Evolutionary conservation across 2,113 vertebrate genomes (phyloP).

Genomic region (Electrona antarctica): DNA sequence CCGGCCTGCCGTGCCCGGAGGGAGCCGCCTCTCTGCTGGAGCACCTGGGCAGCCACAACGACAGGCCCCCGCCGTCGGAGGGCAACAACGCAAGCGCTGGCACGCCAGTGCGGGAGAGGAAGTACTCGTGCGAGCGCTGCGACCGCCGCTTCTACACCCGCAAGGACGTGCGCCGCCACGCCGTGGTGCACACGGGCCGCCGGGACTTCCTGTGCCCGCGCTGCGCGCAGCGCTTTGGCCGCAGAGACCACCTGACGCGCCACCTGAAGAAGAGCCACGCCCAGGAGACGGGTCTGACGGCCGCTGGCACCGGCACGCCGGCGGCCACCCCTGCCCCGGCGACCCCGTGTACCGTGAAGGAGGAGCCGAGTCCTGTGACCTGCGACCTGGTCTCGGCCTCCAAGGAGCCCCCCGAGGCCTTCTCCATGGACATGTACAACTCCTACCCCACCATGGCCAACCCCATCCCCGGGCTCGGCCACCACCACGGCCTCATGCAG

Average conservation of each 20-base stretch:
- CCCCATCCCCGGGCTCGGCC: conserved; percentile 77
- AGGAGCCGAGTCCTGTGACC: conserved; percentile 86
- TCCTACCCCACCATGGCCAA: conserved; percentile 85
- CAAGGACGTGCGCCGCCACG: conserved; percentile 92
- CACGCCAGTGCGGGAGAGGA: conserved; percentile 87
- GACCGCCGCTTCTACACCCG: conserved; percentile 96
- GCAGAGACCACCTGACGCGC: conserved; percentile 94
- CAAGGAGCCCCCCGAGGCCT: conserved; percentile 80
- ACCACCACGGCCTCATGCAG: conserved; percentile 86
- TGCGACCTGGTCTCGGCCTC: conserved; percentile 79
- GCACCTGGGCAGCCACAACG: conserved; percentile 89
- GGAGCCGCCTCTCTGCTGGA: conserved; percentile 89
- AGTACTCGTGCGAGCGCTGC: conserved; percentile 93
- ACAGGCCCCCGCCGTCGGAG: conserved; percentile 81
- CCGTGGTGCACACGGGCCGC: conserved; percentile 94
- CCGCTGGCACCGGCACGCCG: conserved; percentile 76
- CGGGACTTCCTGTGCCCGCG: conserved; percentile 96
- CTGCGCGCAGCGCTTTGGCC: conserved; percentile 93
- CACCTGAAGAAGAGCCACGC: conserved; percentile 98
- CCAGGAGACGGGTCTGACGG: conserved; percentile 87
- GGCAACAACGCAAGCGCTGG: conserved; percentile 41
- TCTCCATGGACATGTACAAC: conserved; percentile 87
- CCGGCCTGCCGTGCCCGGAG: conserved; percentile 87
- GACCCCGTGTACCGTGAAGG: conserved; percentile 82
- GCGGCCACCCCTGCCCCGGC: conserved; percentile 81